These are phyloP conservation scores for Morinoia aosen DNA, from an alignment of 2,888 invertebrate species.

Conservation along the genomic window DNA sequence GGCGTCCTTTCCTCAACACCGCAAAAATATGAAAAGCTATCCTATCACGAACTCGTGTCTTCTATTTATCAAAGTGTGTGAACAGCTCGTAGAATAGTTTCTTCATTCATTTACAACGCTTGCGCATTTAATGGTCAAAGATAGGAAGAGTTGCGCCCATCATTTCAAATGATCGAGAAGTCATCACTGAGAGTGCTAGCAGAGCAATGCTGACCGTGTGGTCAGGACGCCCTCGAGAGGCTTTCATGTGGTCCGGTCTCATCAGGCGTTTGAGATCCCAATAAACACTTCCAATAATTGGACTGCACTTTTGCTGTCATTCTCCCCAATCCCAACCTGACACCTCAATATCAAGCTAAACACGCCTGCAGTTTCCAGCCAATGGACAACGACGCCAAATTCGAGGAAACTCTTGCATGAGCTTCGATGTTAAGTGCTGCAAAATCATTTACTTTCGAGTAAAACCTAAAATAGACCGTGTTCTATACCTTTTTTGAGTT, in stretches of 20 bases:
- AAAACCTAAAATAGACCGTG: neutral
- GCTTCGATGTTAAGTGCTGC: neutral
- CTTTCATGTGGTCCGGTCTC: neutral
- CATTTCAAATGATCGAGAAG: neutral
- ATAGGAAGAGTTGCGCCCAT: neutral
- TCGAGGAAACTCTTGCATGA: neutral
- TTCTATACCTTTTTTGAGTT: neutral
- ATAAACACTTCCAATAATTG: slow-evolving; percentile 17
- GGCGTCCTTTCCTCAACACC: neutral
- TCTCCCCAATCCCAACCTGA: neutral
- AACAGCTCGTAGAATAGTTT: neutral
- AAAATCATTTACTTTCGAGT: neutral
- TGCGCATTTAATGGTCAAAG: neutral
- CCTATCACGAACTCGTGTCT: neutral
- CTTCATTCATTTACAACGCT: neutral
- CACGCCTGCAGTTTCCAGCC: neutral
- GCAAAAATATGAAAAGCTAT: neutral
- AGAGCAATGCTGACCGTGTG: neutral
- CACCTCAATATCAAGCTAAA: slow-evolving; percentile 9
- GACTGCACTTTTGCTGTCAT: slow-evolving; percentile 12
- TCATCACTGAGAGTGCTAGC: neutral
- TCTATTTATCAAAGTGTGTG: neutral
- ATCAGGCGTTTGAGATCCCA: slow-evolving; percentile 4
- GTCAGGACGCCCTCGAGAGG: neutral
- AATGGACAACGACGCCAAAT: neutral